These are phyloP conservation scores for Calameuta idolon DNA, from an alignment of 2,888 invertebrate genomes.

Conservation along the genomic window DNA sequence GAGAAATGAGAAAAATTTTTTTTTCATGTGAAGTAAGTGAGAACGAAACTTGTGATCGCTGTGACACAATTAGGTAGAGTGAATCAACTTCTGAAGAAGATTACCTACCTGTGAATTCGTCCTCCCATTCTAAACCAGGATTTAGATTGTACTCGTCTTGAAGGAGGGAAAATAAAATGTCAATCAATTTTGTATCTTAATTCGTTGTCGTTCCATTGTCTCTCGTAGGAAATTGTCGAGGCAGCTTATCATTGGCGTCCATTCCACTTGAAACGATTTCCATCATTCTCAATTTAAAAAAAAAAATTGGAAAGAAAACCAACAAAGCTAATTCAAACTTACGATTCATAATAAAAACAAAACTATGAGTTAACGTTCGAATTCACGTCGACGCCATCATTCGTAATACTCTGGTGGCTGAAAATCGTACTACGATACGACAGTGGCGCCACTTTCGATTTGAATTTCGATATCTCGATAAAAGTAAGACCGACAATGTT, in stretches of 20 bases:
- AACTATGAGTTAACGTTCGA: neutral
- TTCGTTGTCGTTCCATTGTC: slow-evolving; percentile 43
- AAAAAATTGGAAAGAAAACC: slow-evolving; percentile 7
- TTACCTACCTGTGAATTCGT: slow-evolving; percentile 99
- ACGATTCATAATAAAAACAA: neutral
- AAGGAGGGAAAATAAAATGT: slow-evolving; percentile 74
- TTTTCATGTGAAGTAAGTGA: slow-evolving; percentile 18
- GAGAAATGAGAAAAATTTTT: neutral
- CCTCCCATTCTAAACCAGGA: slow-evolving; percentile 99
- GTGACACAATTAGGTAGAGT: slow-evolving; percentile 26
- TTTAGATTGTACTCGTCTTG: slow-evolving; percentile 99
- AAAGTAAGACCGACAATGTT: slow-evolving; percentile 1
- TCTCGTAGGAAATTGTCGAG: slow-evolving; percentile 37
- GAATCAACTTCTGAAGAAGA: slow-evolving; percentile 54
- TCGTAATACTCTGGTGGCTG: neutral
- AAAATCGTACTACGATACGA: neutral
- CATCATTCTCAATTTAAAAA: neutral
- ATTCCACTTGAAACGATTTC: neutral
- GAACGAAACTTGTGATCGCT: slow-evolving; percentile 20
- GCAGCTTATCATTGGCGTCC: slow-evolving; percentile 27
- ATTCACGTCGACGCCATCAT: neutral
- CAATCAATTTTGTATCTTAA: slow-evolving; percentile 66
- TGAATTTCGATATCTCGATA: neutral
- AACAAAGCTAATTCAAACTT: slow-evolving; percentile 23
- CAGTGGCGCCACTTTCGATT: neutral